Base-by-base conservation (phyloP, 1,140 invertebrate genomes). In the Ladona fulva region DNA sequence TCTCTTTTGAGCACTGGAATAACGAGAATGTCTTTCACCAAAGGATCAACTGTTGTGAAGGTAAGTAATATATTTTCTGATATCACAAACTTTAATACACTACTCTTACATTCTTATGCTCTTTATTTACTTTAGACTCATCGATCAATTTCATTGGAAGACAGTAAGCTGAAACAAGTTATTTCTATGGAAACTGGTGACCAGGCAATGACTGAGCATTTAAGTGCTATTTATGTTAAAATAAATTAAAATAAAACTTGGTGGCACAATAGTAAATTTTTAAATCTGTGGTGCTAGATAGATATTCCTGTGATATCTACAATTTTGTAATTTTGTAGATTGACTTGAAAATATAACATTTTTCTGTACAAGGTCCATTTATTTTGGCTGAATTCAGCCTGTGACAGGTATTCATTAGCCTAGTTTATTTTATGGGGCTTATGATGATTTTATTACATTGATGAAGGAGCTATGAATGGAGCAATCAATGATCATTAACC, bases 141-240 rank as follows among this genome's bases (percentile, higher is more conserved):
- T 78, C 80, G 89, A 76, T 80, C 83, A 77, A 85, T 88, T 11
- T 85, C 82, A 82, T 78, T 90, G 0, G 37, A 86, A 12, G 86
- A 83, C 19, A 83, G 87, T 37, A 82, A 79, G 42, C 83, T 91
- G 75, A 84, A 89, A 79, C 84, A 90, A 25, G 82, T 84, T 25
- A 16, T 90, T 24, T 86, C 79, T 75, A 91, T 91, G 90, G 86
- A 88, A 77, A 91, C 90, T 0, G 82, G 84, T 12, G 86, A 83
- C 8, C 89, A 86, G 16, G 85, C 87, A 0, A 76, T 90, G 80
- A 88, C 86, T 44, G 85, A 90, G 82, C 90, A 91, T 85, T 84
- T 91, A 29, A 83, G 82, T 66, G 88, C 88, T 25, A 84, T 85
- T 66, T 91, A 91, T 81, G 84, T 80, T 59, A 89, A 85, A 80